Percentiles rank a stretch among this genome's conserved stretches.
Conservation (phyloP, 2,888 invertebrate genomes). For the Apocheima hispidaria region DNA sequence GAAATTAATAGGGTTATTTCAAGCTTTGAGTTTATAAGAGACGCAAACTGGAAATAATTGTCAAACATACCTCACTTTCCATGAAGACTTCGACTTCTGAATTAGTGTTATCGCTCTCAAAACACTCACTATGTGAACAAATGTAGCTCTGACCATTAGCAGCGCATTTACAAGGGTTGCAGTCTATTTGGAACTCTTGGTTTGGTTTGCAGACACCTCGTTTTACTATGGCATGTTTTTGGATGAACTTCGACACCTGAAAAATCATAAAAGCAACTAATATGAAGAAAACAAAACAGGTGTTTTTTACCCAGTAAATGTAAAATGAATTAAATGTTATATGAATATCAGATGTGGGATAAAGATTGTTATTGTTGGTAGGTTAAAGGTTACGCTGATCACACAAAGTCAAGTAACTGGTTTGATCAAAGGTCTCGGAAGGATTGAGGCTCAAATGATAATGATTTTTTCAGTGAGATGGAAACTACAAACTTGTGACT, state of each 20-base stretch:
- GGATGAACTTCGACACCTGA: slow-evolving; percentile 1
- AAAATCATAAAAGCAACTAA: background rate
- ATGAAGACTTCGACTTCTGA: slow-evolving; percentile 79
- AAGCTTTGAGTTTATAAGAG: too few relatives aligned
- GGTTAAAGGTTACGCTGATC: background rate
- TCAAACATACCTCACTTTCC: slow-evolving; percentile 63
- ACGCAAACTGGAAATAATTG: too few relatives aligned
- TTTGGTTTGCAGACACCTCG: slow-evolving; percentile 76
- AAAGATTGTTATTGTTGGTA: background rate
- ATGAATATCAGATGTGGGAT: background rate
- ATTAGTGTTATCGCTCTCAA: slow-evolving; percentile 58
- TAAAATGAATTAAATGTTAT: background rate
- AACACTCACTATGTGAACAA: slow-evolving; percentile 82
- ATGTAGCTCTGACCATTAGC: slow-evolving; percentile 78
- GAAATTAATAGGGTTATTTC: too few relatives aligned
- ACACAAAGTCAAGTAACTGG: background rate
- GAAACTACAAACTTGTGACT: too few relatives aligned
- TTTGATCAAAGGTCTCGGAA: background rate
- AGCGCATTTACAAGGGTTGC: slow-evolving; percentile 85
- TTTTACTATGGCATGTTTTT: slow-evolving; percentile 50
- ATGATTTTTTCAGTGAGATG: background rate
- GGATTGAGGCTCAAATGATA: background rate
- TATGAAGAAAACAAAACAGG: background rate
- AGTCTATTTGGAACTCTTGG: slow-evolving; percentile 78
- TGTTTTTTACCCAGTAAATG: too few relatives aligned